Evolutionary conservation across 2,113 vertebrate genomes (phyloP).

Genomic region (Pagrus major): DNA sequence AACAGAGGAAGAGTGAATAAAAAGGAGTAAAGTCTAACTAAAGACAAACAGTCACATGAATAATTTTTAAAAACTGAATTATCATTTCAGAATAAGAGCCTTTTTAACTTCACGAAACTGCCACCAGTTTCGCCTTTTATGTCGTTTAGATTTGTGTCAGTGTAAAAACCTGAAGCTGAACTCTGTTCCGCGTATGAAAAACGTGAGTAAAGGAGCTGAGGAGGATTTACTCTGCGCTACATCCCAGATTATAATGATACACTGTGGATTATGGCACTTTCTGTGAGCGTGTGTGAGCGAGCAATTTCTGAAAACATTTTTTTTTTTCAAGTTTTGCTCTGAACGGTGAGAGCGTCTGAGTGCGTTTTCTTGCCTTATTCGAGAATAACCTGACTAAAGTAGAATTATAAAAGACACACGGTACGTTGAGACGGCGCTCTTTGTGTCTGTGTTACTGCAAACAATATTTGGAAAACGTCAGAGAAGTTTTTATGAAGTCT

Average conservation of each 20-base stretch:
- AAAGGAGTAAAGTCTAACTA: slow-evolving; percentile 9
- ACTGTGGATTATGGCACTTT: slow-evolving; percentile 61
- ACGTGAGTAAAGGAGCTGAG: slow-evolving; percentile 41
- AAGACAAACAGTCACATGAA: not conserved
- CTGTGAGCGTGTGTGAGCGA: slow-evolving; percentile 35
- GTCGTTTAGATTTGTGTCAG: slow-evolving; percentile 1
- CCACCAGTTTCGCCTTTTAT: not conserved
- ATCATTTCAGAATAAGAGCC: not conserved
- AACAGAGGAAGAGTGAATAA: not conserved
- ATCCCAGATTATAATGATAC: slow-evolving; percentile 61
- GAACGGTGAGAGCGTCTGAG: not conserved
- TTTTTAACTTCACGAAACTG: not conserved
- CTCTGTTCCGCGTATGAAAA: slow-evolving; percentile 11
- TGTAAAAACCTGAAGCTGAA: slow-evolving; percentile 12
- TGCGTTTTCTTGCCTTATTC: not conserved
- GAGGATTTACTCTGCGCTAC: slow-evolving; percentile 53
- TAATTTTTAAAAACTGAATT: not conserved
- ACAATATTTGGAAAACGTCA: slow-evolving; percentile 17
- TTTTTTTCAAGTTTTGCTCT: slow-evolving; percentile 14
- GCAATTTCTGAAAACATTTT: slow-evolving; percentile 31
- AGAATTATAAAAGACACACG: slow-evolving; percentile 11
- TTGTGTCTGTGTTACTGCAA: slow-evolving; percentile 16
- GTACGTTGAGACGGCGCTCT: slow-evolving; percentile 1
- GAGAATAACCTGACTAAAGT: not conserved
- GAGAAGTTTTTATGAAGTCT: slow-evolving; percentile 26